Percentiles rank a stretch among this genome's conserved stretches.
These are phyloP conservation scores for Zosterops pallidus DNA, from an alignment of 2,113 vertebrate species.

Conservation along the genomic window DNA sequence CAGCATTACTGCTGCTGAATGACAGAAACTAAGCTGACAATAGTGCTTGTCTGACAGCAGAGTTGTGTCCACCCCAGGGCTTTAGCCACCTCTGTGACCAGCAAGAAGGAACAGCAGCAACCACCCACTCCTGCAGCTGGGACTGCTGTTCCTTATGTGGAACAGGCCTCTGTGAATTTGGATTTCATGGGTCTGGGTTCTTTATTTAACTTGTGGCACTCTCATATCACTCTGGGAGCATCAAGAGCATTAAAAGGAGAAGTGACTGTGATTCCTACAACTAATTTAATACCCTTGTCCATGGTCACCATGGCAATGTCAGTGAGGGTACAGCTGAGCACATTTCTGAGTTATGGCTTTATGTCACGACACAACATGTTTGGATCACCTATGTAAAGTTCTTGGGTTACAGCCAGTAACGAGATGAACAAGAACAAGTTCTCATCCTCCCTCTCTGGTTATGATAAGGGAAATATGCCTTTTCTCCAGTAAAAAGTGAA, in stretches of 20 bases:
- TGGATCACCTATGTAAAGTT: background rate
- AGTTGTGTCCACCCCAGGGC: background rate
- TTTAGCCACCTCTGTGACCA: background rate
- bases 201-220: background rate
- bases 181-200: background rate
- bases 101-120: background rate
- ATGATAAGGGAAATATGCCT: background rate
- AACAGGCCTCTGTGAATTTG: background rate
- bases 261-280: background rate
- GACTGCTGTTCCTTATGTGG: rapidly evolving
- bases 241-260: background rate
- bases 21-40: background rate
- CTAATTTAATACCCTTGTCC: background rate
- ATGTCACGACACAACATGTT: background rate
- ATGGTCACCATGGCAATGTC: background rate
- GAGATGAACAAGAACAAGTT: background rate
- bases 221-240: background rate
- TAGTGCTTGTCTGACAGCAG: background rate
- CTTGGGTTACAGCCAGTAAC: background rate
- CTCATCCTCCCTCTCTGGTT: background rate
- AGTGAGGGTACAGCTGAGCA: background rate
- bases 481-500: background rate
- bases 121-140: background rate
- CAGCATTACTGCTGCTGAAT: background rate
- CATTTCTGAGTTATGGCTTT: background rate